Conservation (phyloP, 1,140 invertebrate genomes). For the Drosophila navojoa region DNA sequence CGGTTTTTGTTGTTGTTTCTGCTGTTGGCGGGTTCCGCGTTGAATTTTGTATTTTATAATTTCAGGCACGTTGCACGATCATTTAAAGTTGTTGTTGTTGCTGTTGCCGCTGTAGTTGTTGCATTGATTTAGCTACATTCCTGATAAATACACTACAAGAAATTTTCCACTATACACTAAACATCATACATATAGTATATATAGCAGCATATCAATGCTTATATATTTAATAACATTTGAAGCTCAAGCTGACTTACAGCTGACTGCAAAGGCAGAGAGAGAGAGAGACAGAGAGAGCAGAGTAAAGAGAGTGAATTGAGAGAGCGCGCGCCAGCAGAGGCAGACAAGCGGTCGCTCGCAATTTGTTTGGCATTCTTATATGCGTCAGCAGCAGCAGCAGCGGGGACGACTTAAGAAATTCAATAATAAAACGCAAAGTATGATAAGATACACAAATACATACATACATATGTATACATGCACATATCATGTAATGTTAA, state of each 20-base stretch:
- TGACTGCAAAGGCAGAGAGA: slow-evolving; percentile 39
- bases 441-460: slow-evolving; percentile 55
- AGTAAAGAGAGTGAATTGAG: neutral
- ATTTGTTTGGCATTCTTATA: slow-evolving; percentile 59
- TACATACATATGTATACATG: neutral
- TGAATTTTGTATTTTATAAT: slow-evolving; percentile 74
- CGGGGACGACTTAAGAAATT: slow-evolving; percentile 59
- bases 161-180: slow-evolving; percentile 59
- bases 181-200: neutral
- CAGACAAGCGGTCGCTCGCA: slow-evolving; percentile 33
- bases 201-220: slow-evolving; percentile 44
- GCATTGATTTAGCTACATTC: slow-evolving; percentile 28
- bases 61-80: slow-evolving; percentile 77
- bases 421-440: slow-evolving; percentile 69
- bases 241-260: slow-evolving; percentile 71
- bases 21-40: slow-evolving; percentile 58
- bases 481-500: slow-evolving; percentile 31
- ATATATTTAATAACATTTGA: slow-evolving; percentile 71
- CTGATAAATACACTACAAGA: slow-evolving; percentile 29
- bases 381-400: slow-evolving; percentile 55
- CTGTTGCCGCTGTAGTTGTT: slow-evolving; percentile 18
- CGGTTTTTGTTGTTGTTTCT: slow-evolving; percentile 14
- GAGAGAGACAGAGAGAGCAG: slow-evolving; percentile 7
- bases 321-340: slow-evolving; percentile 11
- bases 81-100: slow-evolving; percentile 25